Evolutionary conservation across 2,797 vertebrate genomes (phyloP).

Genomic region (Neosilurus mollespiculum): DNA sequence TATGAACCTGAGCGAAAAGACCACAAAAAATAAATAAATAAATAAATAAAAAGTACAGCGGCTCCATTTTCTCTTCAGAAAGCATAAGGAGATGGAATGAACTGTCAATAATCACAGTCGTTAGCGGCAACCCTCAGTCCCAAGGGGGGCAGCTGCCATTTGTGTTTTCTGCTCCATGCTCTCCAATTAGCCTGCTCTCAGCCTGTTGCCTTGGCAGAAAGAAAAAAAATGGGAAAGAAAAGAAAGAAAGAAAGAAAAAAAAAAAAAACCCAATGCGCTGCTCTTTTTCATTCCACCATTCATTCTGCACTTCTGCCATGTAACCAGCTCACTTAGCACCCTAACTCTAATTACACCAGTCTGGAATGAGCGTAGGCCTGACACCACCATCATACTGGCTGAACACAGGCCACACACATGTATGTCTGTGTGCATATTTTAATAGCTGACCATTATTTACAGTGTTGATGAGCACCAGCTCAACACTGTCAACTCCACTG

Average conservation of each 20-base stretch:
- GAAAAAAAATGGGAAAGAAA: constrained; percentile 21
- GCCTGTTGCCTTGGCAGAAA: constrained; percentile 63
- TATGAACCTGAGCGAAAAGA: constrained; percentile 21
- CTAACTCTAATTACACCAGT: constrained; percentile 75
- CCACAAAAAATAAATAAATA: neutral
- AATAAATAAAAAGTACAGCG: neutral
- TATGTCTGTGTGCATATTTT: neutral
- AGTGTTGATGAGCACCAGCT: neutral
- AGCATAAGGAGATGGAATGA: constrained; percentile 56
- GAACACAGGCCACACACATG: constrained; percentile 43
- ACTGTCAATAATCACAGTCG: constrained; percentile 73
- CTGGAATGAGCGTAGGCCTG: constrained; percentile 64
- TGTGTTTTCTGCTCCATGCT: constrained; percentile 67
- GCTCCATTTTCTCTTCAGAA: constrained; percentile 48
- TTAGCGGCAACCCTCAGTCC: constrained; percentile 67
- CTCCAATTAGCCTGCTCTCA: constrained; percentile 72
- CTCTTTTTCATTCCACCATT: constrained; percentile 62
- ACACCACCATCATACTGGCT: constrained; percentile 63
- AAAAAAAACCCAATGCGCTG: constrained; percentile 35
- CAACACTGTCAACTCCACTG: neutral
- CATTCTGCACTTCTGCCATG: constrained; percentile 68
- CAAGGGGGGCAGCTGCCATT: constrained; percentile 61
- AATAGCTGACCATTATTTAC: constrained; percentile 20
- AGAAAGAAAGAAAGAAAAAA: neutral
- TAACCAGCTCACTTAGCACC: constrained; percentile 71